Evolutionary conservation across 2,888 invertebrate genomes (phyloP).

Genomic region (Lagria hirta): DNA sequence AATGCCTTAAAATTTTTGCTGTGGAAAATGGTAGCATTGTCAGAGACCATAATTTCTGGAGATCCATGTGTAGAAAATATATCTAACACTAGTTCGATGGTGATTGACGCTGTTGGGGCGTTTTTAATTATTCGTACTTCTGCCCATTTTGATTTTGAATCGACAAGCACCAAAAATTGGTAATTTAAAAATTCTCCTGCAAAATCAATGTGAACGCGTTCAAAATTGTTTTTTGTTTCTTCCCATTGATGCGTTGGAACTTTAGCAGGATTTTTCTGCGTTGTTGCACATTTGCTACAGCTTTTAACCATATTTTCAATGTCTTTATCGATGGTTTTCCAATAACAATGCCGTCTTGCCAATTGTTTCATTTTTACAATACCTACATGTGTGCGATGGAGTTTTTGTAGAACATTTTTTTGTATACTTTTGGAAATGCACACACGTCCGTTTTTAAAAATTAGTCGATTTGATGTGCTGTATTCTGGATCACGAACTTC

Average conservation of each 20-base stretch:
- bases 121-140: conserved; percentile 29
- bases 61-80: conserved; percentile 7
- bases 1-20: conserved; percentile 7
- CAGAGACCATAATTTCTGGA: conserved; percentile 4
- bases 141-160: conserved; percentile 32
- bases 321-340: conserved; percentile 33
- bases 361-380: conserved; percentile 34
- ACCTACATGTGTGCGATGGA: conserved; percentile 5
- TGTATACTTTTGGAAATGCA: neutral
- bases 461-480: neutral
- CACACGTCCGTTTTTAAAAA: conserved; percentile 4
- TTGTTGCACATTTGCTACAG: conserved; percentile 26
- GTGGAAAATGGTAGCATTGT: conserved; percentile 6
- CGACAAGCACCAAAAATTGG: conserved; percentile 26
- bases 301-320: conserved; percentile 29
- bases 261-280: conserved; percentile 24
- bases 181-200: conserved; percentile 32
- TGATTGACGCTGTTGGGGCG: conserved; percentile 12
- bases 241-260: conserved; percentile 32
- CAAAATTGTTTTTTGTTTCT: conserved; percentile 32
- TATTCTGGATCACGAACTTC: conserved; percentile 1
- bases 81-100: conserved; percentile 4
- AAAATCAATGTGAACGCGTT: conserved; percentile 41
- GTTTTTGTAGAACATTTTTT: conserved; percentile 3
- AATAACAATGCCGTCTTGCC: conserved; percentile 32